These are phyloP conservation scores for Cynaeus angustus DNA, from an alignment of 2,888 invertebrate species.

Conservation along the genomic window DNA sequence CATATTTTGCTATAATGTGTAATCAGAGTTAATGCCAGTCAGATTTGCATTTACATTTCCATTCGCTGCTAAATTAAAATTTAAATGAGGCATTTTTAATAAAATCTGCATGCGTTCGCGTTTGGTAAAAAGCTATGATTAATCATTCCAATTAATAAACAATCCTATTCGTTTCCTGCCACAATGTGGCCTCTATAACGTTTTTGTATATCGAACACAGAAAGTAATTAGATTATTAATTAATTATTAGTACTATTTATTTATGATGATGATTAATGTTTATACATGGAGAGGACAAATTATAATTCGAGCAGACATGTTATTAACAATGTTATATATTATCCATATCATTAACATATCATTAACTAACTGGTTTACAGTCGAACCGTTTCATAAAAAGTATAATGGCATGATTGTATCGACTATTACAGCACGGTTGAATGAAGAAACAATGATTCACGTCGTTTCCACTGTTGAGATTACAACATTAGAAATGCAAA, in stretches of 20 bases:
- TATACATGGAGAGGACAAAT: conserved; percentile 35
- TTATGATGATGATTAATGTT: conserved; percentile 33
- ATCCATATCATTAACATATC: conserved; percentile 39
- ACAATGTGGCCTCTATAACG: not conserved
- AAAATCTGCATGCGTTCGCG: conserved; percentile 2
- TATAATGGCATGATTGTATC: too few species aligned
- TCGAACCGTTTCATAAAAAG: not conserved
- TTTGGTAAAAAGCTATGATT: conserved; percentile 4
- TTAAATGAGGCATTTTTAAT: conserved; percentile 1
- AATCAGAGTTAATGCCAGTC: not conserved
- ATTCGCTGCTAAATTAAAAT: conserved; percentile 7
- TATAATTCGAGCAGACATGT: conserved; percentile 37
- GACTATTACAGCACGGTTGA: too few species aligned
- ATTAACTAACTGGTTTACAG: conserved; percentile 21
- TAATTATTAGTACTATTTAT: conserved; percentile 33
- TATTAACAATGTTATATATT: conserved; percentile 37
- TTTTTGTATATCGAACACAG: conserved; percentile 3
- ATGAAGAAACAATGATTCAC: too few species aligned
- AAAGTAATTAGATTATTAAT: conserved; percentile 40
- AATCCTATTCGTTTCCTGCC: conserved; percentile 11
- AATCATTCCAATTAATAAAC: conserved; percentile 16
- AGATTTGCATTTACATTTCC: conserved; percentile 3
- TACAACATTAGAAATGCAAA: too few species aligned
- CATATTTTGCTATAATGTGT: not conserved
- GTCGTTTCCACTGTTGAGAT: too few species aligned